Evolutionary conservation across 2,888 invertebrate genomes (phyloP).

Genomic region (Campopleginae sp.): DNA sequence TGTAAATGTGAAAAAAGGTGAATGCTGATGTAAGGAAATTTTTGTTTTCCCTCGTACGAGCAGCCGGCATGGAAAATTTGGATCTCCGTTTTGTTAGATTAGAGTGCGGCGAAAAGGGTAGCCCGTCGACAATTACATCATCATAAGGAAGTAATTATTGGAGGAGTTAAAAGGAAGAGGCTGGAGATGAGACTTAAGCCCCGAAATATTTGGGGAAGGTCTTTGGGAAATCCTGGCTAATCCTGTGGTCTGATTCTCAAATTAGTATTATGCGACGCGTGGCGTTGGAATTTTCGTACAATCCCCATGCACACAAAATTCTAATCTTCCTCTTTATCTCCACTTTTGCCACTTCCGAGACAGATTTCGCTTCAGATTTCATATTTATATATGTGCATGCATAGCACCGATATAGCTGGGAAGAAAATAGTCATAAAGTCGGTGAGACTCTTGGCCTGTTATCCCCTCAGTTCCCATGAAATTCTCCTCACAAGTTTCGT

Average conservation of each 20-base stretch:
- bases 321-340: conserved; percentile 22
- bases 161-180: conserved; percentile 36
- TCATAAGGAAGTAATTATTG: conserved; percentile 25
- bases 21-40: too few relatives aligned
- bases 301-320: conserved; percentile 15
- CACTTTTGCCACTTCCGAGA: neutral
- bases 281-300: neutral
- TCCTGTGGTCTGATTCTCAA: conserved; percentile 57
- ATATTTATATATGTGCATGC: neutral
- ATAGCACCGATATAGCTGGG: neutral
- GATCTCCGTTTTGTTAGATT: neutral
- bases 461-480: conserved; percentile 34
- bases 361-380: neutral
- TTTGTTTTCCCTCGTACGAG: neutral
- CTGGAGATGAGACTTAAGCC: conserved; percentile 11
- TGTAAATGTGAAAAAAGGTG: too few relatives aligned
- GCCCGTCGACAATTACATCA: conserved; percentile 29
- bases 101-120: neutral
- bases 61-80: neutral
- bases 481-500: conserved; percentile 32
- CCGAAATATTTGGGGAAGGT: conserved; percentile 33
- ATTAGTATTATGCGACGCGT: conserved; percentile 39
- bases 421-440: conserved; percentile 31
- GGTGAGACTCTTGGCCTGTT: conserved; percentile 19
- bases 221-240: conserved; percentile 58